These are phyloP conservation scores for Myzus persicae DNA, from an alignment of 1,140 invertebrate species.

Conservation along the genomic window DNA sequence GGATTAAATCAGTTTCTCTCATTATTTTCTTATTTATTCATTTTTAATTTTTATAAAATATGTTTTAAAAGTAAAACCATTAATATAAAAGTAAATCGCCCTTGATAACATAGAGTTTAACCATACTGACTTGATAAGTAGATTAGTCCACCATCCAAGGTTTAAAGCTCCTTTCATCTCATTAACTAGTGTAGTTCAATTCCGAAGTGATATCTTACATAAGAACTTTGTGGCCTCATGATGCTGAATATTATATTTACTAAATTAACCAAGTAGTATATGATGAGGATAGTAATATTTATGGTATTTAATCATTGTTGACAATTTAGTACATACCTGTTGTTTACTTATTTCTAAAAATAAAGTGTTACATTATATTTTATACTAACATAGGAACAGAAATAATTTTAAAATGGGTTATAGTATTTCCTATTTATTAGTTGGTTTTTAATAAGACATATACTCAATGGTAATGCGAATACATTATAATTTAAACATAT, in stretches of 20 bases:
- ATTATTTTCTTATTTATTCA: conserved; percentile 14
- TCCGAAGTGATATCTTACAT: background rate
- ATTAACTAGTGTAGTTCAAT: background rate
- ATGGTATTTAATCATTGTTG: background rate
- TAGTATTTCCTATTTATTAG: no score
- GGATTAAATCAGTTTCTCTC: background rate
- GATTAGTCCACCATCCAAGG: background rate
- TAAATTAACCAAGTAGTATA: background rate
- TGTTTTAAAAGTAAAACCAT: conserved; percentile 10
- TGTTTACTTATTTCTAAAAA: background rate
- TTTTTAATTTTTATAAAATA: background rate
- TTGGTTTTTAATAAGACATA: no score
- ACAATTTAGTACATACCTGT: background rate
- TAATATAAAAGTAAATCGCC: background rate
- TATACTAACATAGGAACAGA: no score
- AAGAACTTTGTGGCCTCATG: background rate
- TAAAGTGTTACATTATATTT: no score
- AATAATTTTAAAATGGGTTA: no score
- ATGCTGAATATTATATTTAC: background rate
- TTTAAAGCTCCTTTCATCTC: background rate
- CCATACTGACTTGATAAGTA: background rate
- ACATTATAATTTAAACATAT: no score
- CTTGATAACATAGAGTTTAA: background rate
- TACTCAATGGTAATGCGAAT: no score
- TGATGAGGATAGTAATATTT: background rate